Base-by-base conservation (phyloP, 2,888 invertebrate species). In the Nasonovia ribisnigri region DNA sequence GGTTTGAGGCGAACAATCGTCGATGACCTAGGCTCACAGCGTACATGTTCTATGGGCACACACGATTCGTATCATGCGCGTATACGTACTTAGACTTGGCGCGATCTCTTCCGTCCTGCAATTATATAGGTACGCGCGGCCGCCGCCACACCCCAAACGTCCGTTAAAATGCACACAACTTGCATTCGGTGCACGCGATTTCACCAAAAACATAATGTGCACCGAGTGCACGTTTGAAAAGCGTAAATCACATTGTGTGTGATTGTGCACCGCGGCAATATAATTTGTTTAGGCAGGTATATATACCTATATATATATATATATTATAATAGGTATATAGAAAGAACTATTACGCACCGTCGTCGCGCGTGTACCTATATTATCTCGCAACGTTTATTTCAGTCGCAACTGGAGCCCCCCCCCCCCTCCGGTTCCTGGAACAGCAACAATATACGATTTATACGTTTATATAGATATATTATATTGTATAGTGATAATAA, bases 31-130 rank as follows among this genome's bases (percentile, higher is more conserved):
- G 36, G 77, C 77, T 77, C 36, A 8, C 36, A 77, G 36, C 3
- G 20, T 36, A 20, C 36, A 24, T 0, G 8, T 36, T 26, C 6
- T 36, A 77, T 8, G 42, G 77, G 77, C 36, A 77, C 77, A 77
- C 77, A 36, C 36, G 77, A 20, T 20, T 77, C 36, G 20, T 20
- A 36, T 16, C n/a, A 36, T 77, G 77, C 20, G 13, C 60, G 13
- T 60, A n/a, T 67, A 11, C n/a, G 3, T 1, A n/a, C 67, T 67
- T 36, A 20, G 77, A 36, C 77, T 77, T 36, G 20, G 77, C 20
- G 77, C 77, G 77, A 77, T 77, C 77, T 77, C 77, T 77, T 77
- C 36, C 77, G 77, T 77, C 77, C 77, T 77, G 36, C 36, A 42
- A 77, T 77, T 77, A 42, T 77, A 77, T 20, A n/a, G n/a, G n/a